Evolutionary conservation across 2,888 invertebrate genomes (phyloP).

Genomic region (Helleia helle): DNA sequence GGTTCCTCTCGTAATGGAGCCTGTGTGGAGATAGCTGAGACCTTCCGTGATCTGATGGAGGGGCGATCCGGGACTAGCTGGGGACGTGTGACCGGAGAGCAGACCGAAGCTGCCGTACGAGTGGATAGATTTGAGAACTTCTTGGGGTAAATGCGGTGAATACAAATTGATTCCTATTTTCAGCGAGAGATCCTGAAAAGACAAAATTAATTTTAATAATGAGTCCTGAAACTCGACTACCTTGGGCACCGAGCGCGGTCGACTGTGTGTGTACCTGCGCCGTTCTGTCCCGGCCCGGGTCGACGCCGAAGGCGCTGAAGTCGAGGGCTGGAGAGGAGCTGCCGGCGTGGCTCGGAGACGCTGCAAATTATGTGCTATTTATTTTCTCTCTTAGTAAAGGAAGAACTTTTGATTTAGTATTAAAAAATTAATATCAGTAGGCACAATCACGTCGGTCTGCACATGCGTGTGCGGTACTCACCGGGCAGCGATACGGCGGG

Average conservation of each 20-base stretch:
- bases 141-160: conserved; percentile 43
- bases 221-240: too few relatives aligned
- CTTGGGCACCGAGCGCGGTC: too few relatives aligned
- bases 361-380: conserved; percentile 27
- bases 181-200: conserved; percentile 57
- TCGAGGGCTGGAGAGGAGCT: conserved; percentile 35
- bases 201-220: too few relatives aligned
- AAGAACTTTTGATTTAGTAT: too few relatives aligned
- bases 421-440: too few relatives aligned
- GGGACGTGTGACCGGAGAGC: conserved; percentile 38
- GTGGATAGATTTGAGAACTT: conserved; percentile 39
- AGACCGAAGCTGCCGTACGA: conserved; percentile 40
- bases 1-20: conserved; percentile 80
- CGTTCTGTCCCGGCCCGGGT: conserved; percentile 56
- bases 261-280: conserved; percentile 49
- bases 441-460: too few relatives aligned
- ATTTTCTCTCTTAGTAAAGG: too few relatives aligned
- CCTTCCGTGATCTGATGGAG: conserved; percentile 80
- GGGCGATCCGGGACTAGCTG: conserved; percentile 55
- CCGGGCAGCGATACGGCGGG: conserved; percentile 75
- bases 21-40: conserved; percentile 82
- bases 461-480: too few relatives aligned
- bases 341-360: conserved; percentile 42
- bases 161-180: conserved; percentile 66
- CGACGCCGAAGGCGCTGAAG: conserved; percentile 40